Evolutionary conservation across 2,113 vertebrate species (phyloP), one percentile per base, ranked within the genome.

Genomic region (Erythrolamprus reginae): DNA sequence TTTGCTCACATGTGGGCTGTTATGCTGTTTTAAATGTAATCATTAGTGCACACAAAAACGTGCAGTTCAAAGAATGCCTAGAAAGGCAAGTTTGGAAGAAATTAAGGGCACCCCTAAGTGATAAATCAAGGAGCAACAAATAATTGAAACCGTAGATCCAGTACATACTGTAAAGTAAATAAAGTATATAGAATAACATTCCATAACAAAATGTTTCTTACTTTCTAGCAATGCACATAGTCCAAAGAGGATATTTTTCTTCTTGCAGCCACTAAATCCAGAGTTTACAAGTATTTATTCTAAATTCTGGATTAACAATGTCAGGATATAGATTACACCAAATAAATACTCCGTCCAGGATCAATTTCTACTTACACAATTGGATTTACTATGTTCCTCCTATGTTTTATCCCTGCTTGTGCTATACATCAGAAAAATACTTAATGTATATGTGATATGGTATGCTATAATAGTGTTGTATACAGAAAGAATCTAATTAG

Each of bases 1-100:
- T 94, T 94, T 90, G 65, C 77, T 95, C 94, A 92, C 95, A 94
- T 70, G 93, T 93, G 48, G 91, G 85, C 92, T 96, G 92, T 94
- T 91, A 84, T 91, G 93, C 92, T 96, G 91, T 70, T 93, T 93
- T 91, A 85, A 96, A 95, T 92, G 90, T 61, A 91, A 94, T 95
- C 91, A 96, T 92, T 90, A 94, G 92, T 84, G 91, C 56, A 93
- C 21, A 33, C 56, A n/a, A 85, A 90, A 92, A 53, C 86, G 94
- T 28, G 47, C 88, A 94, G 89, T 85, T 95, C 94, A 93, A 83
- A 91, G 96, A 95, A 95, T 89, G 90, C 86, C 90, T 89, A 87
- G 93, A 96, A 94, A 92, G 82, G 21, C 94, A 94, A 90, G 84
- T 93, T 92, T 82, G 17, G 15, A 77, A 77, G 33, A 21, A 77